These are phyloP conservation scores for Acrocyrtus sp. DNA, from an alignment of 2,888 invertebrate species.

Conservation along the genomic window DNA sequence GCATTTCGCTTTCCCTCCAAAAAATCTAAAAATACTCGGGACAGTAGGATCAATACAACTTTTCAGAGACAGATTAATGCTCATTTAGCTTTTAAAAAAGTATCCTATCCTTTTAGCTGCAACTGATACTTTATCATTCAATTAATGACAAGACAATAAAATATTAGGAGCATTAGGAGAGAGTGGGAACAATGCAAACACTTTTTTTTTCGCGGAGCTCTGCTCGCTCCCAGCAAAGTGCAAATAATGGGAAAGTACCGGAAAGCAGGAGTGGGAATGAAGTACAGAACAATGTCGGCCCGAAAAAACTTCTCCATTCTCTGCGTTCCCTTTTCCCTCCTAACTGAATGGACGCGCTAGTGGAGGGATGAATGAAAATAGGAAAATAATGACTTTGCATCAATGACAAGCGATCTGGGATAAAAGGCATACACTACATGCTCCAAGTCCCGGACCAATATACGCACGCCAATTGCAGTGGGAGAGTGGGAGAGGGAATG, in stretches of 20 bases:
- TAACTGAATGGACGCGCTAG: no score
- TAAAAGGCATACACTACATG: not conserved
- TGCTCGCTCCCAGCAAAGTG: no score
- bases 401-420: not conserved
- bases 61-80: no score
- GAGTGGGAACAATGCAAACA: conserved; percentile 31
- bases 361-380: not conserved
- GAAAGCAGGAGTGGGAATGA: conserved; percentile 27
- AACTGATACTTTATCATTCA: conserved; percentile 46
- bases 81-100: no score
- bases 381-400: not conserved
- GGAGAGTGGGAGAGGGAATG: conserved; percentile 34
- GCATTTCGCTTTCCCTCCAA: no score
- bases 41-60: no score
- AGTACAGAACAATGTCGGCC: not conserved
- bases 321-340: no score
- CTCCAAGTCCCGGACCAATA: conserved; percentile 5
- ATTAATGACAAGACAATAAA: conserved; percentile 47
- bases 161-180: conserved; percentile 34
- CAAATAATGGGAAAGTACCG: conserved; percentile 35
- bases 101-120: no score
- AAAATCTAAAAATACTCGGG: no score
- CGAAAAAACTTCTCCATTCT: not conserved
- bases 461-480: no score
- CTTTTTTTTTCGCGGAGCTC: conserved; percentile 38